Conservation (phyloP, 2,888 invertebrate genomes). For the Andrena chrysosceles region DNA sequence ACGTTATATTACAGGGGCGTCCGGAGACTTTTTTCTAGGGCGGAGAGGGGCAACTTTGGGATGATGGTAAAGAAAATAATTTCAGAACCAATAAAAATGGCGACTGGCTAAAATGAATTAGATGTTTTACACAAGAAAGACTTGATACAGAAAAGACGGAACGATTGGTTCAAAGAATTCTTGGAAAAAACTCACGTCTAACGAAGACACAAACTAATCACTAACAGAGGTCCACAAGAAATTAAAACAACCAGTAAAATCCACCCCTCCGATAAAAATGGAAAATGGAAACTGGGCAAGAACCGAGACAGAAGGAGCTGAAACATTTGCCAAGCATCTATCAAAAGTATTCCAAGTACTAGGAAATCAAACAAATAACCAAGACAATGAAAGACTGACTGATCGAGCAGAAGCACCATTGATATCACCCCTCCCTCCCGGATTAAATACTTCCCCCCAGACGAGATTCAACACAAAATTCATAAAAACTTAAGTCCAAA, state of each 20-base stretch:
- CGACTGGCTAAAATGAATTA: too few relatives aligned
- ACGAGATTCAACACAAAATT: slow-evolving; percentile 26
- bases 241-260: slow-evolving; percentile 52
- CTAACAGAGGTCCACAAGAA: slow-evolving; percentile 67
- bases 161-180: slow-evolving; percentile 29
- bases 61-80: too few relatives aligned
- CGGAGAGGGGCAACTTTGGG: too few relatives aligned
- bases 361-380: slow-evolving; percentile 13
- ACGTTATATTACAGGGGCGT: too few relatives aligned
- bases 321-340: slow-evolving; percentile 61
- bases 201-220: slow-evolving; percentile 67
- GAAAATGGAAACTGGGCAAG: slow-evolving; percentile 28
- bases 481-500: slow-evolving; percentile 16
- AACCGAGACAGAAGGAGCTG: slow-evolving; percentile 64
- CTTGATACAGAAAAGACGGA: background rate
- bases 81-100: too few relatives aligned
- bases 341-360: slow-evolving; percentile 61
- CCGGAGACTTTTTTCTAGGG: too few relatives aligned
- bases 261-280: slow-evolving; percentile 52
- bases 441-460: slow-evolving; percentile 16
- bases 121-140: slow-evolving; percentile 5
- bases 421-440: background rate
- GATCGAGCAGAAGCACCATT: too few relatives aligned
- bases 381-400: background rate
- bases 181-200: slow-evolving; percentile 25